phyloP scores from a whole-genome alignment of 2,113 vertebrate genomes.

The Entelurus aequoreus region DNA sequence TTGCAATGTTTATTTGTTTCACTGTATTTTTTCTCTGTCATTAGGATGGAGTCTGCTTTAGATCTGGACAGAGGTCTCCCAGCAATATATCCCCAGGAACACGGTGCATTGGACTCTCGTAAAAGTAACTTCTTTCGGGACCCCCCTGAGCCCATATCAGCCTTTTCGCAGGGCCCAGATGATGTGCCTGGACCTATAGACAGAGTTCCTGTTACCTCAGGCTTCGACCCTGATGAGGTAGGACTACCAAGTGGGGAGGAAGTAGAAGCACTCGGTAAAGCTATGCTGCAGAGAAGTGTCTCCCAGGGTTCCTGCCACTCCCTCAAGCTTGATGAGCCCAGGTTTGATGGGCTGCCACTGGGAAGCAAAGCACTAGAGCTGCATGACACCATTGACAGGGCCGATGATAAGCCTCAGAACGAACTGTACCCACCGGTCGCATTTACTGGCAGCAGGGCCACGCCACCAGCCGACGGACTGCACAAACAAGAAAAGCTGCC shows the following conservation, averaged over 20 bases:
- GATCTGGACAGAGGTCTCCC: constrained; percentile 71
- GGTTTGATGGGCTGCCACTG: constrained; percentile 70
- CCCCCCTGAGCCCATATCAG: constrained; percentile 71
- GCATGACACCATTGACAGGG: constrained; percentile 76
- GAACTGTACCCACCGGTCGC: constrained; percentile 73
- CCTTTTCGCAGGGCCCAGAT: constrained; percentile 78
- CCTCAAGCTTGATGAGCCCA: constrained; percentile 84
- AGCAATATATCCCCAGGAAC: constrained; percentile 78
- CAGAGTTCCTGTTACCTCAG: constrained; percentile 51
- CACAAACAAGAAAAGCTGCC: constrained; percentile 85
- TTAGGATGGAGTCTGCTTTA: constrained; percentile 65
- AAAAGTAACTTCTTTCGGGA: constrained; percentile 86
- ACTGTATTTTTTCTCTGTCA: constrained; percentile 11
- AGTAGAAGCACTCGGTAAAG: constrained; percentile 68
- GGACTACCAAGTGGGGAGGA: constrained; percentile 78
- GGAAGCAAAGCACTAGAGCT: constrained; percentile 71
- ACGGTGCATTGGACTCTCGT: constrained; percentile 76
- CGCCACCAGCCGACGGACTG: constrained; percentile 67
- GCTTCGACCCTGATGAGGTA: constrained; percentile 75
- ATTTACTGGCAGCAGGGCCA: constrained; percentile 61
- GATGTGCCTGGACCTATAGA: constrained; percentile 73
- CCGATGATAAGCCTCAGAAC: constrained; percentile 82
- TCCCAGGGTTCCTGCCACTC: constrained; percentile 86
- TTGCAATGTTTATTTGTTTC: background rate
- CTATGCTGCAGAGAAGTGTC: constrained; percentile 81